Evolutionary conservation across 2,113 vertebrate genomes (phyloP), one percentile per base, ranked within the genome.

Genomic region (Choloepus hoffmanni): DNA sequence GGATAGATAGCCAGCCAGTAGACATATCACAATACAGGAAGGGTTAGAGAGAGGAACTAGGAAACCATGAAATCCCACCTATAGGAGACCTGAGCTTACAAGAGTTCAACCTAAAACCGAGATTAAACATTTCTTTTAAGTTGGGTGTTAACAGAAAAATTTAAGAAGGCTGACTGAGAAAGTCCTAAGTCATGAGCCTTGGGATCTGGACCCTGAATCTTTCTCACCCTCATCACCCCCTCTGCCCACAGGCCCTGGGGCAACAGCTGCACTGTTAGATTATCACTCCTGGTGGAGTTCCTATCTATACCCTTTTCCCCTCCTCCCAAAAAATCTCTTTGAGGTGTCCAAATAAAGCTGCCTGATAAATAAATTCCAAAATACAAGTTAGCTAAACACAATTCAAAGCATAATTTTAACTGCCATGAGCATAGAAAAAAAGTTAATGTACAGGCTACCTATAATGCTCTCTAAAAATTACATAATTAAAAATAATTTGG

Each of bases 391-490:
- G 62, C 26, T 82, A 93, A 94, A 77, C 40, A 15, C n/a, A 84
- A 90, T 40, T 60, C 19, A 88, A 95, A 90, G 19, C 58, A 19
- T 78, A 72, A 77, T 55, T 92, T 92, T 89, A 85, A 90, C 33
- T 94, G 45, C 73, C 53, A 58, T 3, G 3, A 93, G 28, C 74
- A 19, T 6, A 89, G 40, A 15, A 73, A 94, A 94, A 91, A 63
- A 74, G 65, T 45, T 90, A 60, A 33, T 14, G 86, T 6, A 19
- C 0, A 95, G 21, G 24, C 11, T 62, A 45, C 50, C 40, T 23
- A 68, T 15, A 63, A 89, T 13, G 24, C 6, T 73, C 36, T 70
- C 62, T 30, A 88, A 94, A 77, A 85, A 77, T 77, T 33, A 85
- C 0, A 19, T 58, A 88, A 78, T 55, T 74, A 79, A 81, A 85